Evolutionary conservation across 92 coral and sea anemone genomes (phyloP).

Genomic region (Diadumene lineata): DNA sequence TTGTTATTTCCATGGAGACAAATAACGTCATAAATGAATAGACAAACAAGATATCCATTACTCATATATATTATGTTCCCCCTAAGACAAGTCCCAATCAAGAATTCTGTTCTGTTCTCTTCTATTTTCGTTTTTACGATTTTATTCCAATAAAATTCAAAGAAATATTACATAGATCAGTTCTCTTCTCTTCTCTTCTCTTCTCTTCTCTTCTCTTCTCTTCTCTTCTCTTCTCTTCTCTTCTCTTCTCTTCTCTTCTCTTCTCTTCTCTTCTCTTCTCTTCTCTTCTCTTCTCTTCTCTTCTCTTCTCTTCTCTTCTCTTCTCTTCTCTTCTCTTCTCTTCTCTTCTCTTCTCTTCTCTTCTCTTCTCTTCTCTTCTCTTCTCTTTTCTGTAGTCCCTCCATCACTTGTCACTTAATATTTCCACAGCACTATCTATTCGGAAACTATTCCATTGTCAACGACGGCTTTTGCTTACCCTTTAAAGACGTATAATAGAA

Average conservation of each 20-base stretch:
- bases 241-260: neutral
- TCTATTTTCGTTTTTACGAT: too few species aligned
- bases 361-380: neutral
- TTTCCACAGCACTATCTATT: neutral
- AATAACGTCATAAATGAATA: too few species aligned
- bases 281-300: neutral
- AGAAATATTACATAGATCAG: too few species aligned
- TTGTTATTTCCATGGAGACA: too few species aligned
- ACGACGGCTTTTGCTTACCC: neutral
- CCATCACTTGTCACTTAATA: too few species aligned
- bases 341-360: neutral
- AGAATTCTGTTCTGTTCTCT: too few species aligned
- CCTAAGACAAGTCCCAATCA: too few species aligned
- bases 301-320: neutral
- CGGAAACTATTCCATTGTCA: constrained; percentile 17
- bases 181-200: neutral
- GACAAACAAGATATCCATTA: too few species aligned
- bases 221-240: neutral
- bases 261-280: neutral
- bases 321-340: neutral
- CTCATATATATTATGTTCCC: too few species aligned
- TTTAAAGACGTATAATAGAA: neutral
- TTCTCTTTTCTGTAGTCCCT: neutral
- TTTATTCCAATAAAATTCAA: too few species aligned
- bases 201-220: neutral